Evolutionary conservation across 2,888 invertebrate species (phyloP).

Genomic region (Atethmia centrago): DNA sequence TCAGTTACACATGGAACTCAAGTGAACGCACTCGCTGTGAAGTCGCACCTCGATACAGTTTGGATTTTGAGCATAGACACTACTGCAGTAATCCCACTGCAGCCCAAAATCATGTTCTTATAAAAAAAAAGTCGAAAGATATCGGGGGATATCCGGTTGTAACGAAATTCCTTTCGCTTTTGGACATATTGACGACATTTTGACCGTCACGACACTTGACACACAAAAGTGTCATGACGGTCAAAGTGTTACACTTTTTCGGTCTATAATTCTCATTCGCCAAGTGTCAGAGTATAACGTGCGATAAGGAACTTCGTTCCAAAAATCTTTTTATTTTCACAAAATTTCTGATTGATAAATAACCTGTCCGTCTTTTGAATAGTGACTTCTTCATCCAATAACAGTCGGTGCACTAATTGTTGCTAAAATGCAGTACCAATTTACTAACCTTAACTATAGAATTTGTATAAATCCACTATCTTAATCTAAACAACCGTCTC

Average conservation of each 20-base stretch:
- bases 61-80: background rate
- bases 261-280: too few species aligned
- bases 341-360: background rate
- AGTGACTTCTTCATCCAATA: background rate
- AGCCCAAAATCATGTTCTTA: too few species aligned
- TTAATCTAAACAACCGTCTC: slow-evolving; percentile 62
- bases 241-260: too few species aligned
- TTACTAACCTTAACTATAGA: background rate
- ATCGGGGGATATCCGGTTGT: too few species aligned
- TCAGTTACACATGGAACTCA: too few species aligned
- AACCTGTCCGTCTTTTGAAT: background rate
- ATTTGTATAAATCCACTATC: slow-evolving; percentile 33
- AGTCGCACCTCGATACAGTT: background rate
- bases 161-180: too few species aligned
- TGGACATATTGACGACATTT: too few species aligned
- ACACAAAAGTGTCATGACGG: too few species aligned
- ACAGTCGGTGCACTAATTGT: background rate
- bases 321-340: background rate
- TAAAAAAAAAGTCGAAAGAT: too few species aligned
- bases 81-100: background rate
- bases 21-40: background rate
- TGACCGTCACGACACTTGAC: too few species aligned
- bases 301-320: too few species aligned
- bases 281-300: too few species aligned
- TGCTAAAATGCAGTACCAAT: background rate